Conservation (phyloP, 2,888 invertebrate genomes). For the Dynastes maya region DNA sequence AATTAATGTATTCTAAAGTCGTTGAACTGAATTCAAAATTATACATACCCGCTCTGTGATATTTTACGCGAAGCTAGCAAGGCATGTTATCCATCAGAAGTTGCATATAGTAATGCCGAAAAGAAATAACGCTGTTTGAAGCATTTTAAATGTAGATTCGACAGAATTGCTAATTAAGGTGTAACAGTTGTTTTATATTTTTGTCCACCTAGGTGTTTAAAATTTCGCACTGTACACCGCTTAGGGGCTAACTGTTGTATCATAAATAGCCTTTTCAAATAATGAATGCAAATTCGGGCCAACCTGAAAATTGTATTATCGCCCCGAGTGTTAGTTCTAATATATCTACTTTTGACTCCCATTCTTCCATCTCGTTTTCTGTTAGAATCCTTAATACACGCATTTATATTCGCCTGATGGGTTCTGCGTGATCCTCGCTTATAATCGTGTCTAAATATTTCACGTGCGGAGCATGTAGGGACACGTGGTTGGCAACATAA, state of each 20-base stretch:
- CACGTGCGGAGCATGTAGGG: conserved; percentile 18
- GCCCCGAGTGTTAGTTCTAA: conserved; percentile 3
- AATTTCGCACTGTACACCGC: too few species aligned
- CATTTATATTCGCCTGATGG: conserved; percentile 23
- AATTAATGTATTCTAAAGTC: too few species aligned
- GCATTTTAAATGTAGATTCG: too few species aligned
- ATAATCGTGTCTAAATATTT: conserved; percentile 36
- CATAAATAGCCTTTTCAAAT: not conserved
- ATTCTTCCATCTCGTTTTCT: not conserved
- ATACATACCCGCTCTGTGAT: too few species aligned
- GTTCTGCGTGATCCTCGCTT: conserved; percentile 5
- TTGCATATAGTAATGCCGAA: too few species aligned
- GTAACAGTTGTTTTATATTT: too few species aligned
- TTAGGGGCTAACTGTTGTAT: not conserved
- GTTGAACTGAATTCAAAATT: too few species aligned
- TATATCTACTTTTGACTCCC: conserved; percentile 10
- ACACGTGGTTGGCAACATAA: conserved; percentile 32
- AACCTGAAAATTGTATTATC: conserved; percentile 8
- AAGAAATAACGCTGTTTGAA: too few species aligned
- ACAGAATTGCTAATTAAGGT: too few species aligned
- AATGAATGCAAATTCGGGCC: not conserved
- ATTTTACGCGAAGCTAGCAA: too few species aligned
- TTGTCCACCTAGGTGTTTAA: too few species aligned
- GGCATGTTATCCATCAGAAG: too few species aligned
- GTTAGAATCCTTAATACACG: conserved; percentile 3